Evolutionary conservation across 2,797 vertebrate genomes (phyloP).

Genomic region (Novumbra hubbsi): DNA sequence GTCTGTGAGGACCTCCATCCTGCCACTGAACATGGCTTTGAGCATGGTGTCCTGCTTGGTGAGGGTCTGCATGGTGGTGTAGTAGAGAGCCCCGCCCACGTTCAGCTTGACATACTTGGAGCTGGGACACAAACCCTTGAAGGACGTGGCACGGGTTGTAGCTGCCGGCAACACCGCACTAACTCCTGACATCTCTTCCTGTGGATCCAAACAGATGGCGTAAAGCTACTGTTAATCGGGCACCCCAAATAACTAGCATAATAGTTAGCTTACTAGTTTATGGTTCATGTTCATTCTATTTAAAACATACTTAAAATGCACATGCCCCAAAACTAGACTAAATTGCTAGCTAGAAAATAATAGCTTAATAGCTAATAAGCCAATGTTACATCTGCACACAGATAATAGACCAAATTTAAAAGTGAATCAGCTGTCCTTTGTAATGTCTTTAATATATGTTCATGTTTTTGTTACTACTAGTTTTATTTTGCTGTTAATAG

Average conservation of each 20-base stretch:
- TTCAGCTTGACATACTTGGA: conserved; percentile 99
- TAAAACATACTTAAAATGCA: too few relatives aligned
- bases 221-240: neutral
- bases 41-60: conserved; percentile 99
- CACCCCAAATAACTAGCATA: neutral
- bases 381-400: neutral
- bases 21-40: conserved; percentile 98
- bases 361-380: neutral
- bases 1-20: conserved; percentile 98
- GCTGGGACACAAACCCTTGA: conserved; percentile 95
- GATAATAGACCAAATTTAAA: too few relatives aligned
- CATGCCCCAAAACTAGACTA: neutral
- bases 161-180: conserved; percentile 97
- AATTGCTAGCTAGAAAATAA: neutral
- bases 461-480: too few relatives aligned
- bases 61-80: conserved; percentile 99
- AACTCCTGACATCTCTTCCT: conserved; percentile 99
- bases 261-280: neutral
- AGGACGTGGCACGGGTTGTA: conserved; percentile 93
- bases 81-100: conserved; percentile 93
- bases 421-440: neutral
- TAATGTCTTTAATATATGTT: too few relatives aligned
- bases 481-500: too few relatives aligned
- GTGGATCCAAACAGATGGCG: conserved; percentile 17
- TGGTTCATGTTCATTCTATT: too few relatives aligned